Conservation (phyloP, 1,140 invertebrate species). For the Drosophila virilis region DNA sequence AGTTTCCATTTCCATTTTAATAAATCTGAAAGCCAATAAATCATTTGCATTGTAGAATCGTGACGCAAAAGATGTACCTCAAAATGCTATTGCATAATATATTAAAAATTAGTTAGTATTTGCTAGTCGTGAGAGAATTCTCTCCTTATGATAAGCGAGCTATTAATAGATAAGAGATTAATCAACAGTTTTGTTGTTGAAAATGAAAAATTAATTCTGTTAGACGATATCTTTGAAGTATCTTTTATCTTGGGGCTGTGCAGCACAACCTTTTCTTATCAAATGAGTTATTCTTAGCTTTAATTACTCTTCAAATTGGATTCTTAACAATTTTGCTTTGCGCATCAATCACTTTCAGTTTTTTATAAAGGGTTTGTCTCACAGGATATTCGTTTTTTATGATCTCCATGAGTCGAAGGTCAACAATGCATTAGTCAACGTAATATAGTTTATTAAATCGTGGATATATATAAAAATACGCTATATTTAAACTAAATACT, state of each 20-base stretch:
- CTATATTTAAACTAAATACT: no score
- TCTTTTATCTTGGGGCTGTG: neutral
- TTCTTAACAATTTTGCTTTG: no score
- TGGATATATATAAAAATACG: no score
- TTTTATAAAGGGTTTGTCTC: no score
- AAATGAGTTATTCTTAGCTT: neutral
- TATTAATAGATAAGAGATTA: neutral
- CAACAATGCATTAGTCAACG: no score
- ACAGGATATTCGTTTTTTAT: no score
- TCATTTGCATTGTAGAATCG: conserved; percentile 13
- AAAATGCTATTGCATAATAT: conserved; percentile 7
- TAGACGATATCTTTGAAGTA: conserved; percentile 1
- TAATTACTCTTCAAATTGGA: neutral
- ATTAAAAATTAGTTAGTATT: conserved; percentile 1
- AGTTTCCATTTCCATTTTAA: conserved; percentile 24
- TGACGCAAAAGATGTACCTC: conserved; percentile 14
- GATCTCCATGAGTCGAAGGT: no score
- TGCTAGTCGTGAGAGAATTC: neutral
- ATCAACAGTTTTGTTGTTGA: neutral
- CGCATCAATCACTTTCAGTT: no score
- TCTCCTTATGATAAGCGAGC: conserved; percentile 5
- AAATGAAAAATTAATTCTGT: neutral
- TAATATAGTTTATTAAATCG: no score
- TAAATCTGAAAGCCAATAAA: conserved; percentile 30
- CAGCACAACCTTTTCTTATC: neutral